Evolutionary conservation across 2,888 invertebrate species (phyloP).

Genomic region (Odontocerum albicorne): DNA sequence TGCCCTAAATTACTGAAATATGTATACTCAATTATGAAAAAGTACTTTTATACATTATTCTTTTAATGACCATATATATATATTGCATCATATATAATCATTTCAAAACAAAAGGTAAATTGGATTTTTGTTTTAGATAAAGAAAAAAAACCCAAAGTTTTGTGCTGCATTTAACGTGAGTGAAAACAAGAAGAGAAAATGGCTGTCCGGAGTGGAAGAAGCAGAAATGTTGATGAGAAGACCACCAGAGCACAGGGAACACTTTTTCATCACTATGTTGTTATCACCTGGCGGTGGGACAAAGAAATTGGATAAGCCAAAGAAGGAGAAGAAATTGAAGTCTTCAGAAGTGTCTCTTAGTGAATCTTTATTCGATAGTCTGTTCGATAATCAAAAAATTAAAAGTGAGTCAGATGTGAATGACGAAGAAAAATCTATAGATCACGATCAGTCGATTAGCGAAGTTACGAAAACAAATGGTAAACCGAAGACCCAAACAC

Average conservation of each 20-base stretch:
- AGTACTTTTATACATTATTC: too few relatives aligned
- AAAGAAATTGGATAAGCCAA: constrained; percentile 39
- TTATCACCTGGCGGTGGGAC: constrained; percentile 9
- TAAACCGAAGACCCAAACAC: constrained; percentile 53
- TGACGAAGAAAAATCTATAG: constrained; percentile 43
- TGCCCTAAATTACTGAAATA: too few relatives aligned
- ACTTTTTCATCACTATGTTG: constrained; percentile 45
- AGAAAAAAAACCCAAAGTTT: constrained; percentile 57
- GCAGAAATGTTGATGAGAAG: constrained; percentile 65
- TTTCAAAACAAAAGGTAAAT: too few relatives aligned
- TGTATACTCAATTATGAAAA: too few relatives aligned
- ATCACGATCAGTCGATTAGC: constrained; percentile 54
- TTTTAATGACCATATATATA: too few relatives aligned
- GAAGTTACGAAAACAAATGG: constrained; percentile 55
- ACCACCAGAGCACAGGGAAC: constrained; percentile 59
- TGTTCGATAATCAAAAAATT: constrained; percentile 50
- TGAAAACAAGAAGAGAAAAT: constrained; percentile 59
- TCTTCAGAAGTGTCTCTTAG: constrained; percentile 48
- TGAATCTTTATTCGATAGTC: constrained; percentile 52
- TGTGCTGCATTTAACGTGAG: constrained; percentile 58
- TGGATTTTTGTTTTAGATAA: constrained; percentile 50
- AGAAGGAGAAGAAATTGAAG: constrained; percentile 36
- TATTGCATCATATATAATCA: too few relatives aligned
- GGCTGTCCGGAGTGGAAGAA: constrained; percentile 76
- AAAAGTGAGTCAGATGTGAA: constrained; percentile 28